Percentiles rank a stretch among this genome's conserved stretches.
phyloP scores from a whole-genome alignment of 2,888 invertebrate genomes.

The Pristionchus arcanus region DNA sequence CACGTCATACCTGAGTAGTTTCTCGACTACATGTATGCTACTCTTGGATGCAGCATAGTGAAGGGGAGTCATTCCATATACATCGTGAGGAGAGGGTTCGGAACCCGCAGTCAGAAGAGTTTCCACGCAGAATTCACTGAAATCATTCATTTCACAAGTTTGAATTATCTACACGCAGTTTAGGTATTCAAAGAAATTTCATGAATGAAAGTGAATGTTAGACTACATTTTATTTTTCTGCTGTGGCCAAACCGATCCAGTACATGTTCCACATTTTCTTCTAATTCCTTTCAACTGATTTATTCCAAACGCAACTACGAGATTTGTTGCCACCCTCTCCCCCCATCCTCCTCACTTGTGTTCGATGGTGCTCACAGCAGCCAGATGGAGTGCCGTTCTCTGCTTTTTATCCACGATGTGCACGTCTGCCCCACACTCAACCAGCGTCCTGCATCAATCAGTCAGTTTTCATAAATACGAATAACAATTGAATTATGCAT shows the following conservation, averaged over 20 bases:
- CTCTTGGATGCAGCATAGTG: slow-evolving; percentile 58
- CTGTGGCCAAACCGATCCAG: neutral
- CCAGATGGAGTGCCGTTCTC: slow-evolving; percentile 54
- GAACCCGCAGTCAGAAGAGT: slow-evolving; percentile 18
- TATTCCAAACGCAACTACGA: neutral
- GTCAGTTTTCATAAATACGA: neutral
- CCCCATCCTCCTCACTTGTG: slow-evolving; percentile 22
- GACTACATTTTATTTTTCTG: neutral
- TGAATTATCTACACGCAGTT: neutral
- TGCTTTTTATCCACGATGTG: neutral
- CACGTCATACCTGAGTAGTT: slow-evolving; percentile 20
- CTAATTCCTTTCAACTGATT: neutral
- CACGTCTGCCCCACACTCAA: slow-evolving; percentile 46
- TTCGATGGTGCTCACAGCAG: slow-evolving; percentile 45
- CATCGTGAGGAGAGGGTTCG: slow-evolving; percentile 37
- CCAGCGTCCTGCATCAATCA: neutral
- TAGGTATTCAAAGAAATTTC: neutral
- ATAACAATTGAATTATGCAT: neutral
- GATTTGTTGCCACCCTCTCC: neutral
- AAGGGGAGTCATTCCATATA: slow-evolving; percentile 58
- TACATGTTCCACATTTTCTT: neutral
- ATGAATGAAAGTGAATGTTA: no score
- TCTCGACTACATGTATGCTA: slow-evolving; percentile 54
- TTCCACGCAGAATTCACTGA: slow-evolving; percentile 55
- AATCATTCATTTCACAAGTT: neutral